Base-by-base conservation (phyloP, 2,113 vertebrate species). In the Laterallus jamaicensis region DNA sequence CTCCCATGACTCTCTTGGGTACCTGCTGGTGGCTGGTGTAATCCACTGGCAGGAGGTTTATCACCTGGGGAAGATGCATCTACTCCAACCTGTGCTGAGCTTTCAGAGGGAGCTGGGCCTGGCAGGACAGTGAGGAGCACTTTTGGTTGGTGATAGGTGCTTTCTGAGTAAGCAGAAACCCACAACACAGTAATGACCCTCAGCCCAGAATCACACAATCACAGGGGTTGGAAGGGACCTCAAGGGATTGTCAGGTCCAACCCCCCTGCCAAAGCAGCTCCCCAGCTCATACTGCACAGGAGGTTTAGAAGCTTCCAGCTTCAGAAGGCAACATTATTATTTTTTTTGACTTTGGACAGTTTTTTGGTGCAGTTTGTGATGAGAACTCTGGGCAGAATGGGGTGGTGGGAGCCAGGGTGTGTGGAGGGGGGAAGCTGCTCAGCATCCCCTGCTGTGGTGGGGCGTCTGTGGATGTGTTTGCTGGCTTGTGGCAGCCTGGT, bases 391-490 rank as follows among this genome's bases (percentile, higher is more conserved):
- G 1, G 37, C 6, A 13, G 20, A 6, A 8, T 3, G 54, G 24
- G 44, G 37, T 1, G 29, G 18, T 12, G 67, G 15, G 52, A 70
- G 12, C 3, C 55, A 13, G 54, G 62, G 15, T 8, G 4, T 2
- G 1, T 3, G 35, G 59, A 0, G 4, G 20, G 15, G 42, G 59
- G 39, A 25, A 25, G 15, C 26, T 79, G 20, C 39, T 24, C 22
- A 11, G 54, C 67, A 13, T 4, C 40, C 55, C 47, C 49, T 28
- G 78, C 24, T 12, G 32, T 1, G 1, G 1, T 6, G 71, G 60
- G 68, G 8, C 6, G 5, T 1, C 11, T 1, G 42, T 21, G 68
- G 35, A 0, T 0, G 1, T 0, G 11, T 9, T 40, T 2, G 0
- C 29, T 3, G 56, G 6, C n/a, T 62, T 9, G 20, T 6, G 47